Conservation (phyloP, 2,113 vertebrate genomes). For the Labeo rohita region DNA sequence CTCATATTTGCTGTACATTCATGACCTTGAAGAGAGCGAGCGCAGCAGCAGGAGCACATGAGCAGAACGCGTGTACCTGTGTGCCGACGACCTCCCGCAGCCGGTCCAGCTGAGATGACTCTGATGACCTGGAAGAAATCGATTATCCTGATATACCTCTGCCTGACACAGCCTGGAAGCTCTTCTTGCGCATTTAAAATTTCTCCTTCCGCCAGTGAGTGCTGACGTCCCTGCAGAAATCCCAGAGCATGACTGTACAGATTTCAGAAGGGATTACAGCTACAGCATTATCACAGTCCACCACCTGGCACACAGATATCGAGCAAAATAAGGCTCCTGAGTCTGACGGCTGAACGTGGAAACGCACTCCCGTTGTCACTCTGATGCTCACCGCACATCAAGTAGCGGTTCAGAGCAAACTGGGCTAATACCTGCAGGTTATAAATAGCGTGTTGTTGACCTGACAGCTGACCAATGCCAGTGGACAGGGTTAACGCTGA, state of each 20-base stretch:
- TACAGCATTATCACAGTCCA: slow-evolving; percentile 50
- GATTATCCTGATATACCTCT: slow-evolving; percentile 30
- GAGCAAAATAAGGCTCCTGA: slow-evolving; percentile 27
- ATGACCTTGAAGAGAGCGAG: neutral
- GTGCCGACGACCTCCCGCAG: no score
- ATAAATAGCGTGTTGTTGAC: slow-evolving; percentile 35
- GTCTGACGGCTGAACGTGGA: neutral
- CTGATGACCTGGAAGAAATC: slow-evolving; percentile 6
- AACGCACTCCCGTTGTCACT: neutral
- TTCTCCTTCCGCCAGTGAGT: slow-evolving; percentile 16
- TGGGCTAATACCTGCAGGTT: neutral
- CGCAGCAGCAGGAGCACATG: neutral
- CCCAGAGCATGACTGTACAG: slow-evolving; percentile 49
- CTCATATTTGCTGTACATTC: neutral
- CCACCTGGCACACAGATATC: slow-evolving; percentile 42
- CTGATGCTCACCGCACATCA: neutral
- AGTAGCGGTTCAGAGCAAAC: no score
- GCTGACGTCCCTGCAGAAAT: slow-evolving; percentile 45
- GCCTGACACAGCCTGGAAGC: neutral
- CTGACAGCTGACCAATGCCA: slow-evolving; percentile 16
- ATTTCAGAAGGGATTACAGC: slow-evolving; percentile 52
- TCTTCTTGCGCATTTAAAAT: neutral
- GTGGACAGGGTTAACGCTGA: slow-evolving; percentile 35
- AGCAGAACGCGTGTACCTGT: neutral
- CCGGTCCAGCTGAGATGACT: neutral